phyloP scores from a whole-genome alignment of 2,797 vertebrate species.

The Poecilia gillii region DNA sequence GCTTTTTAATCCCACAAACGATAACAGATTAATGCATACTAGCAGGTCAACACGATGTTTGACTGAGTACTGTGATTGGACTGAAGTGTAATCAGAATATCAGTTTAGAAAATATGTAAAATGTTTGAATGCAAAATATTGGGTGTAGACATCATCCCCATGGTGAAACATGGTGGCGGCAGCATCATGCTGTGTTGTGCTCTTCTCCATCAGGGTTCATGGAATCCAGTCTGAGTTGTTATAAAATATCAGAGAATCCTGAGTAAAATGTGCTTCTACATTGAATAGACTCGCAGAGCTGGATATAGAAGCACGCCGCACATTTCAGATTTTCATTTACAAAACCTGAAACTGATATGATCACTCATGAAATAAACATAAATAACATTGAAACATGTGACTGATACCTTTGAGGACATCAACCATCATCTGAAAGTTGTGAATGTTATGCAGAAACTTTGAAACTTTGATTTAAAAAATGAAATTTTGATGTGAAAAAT shows the following conservation, averaged over 20 bases:
- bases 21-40: no score
- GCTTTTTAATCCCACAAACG: neutral
- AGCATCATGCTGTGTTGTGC: neutral
- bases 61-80: no score
- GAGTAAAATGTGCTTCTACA: neutral
- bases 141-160: neutral
- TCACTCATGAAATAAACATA: no score
- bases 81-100: no score
- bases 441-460: neutral
- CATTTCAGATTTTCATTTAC: neutral
- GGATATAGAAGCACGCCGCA: neutral
- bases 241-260: no score
- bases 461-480: neutral
- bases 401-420: no score
- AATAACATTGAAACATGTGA: neutral
- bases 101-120: no score
- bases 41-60: neutral
- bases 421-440: neutral
- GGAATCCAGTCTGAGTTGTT: neutral
- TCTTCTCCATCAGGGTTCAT: neutral
- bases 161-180: neutral
- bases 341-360: neutral
- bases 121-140: neutral
- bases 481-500: neutral
- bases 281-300: neutral